These are phyloP conservation scores for Leptinotarsa juncta DNA, from an alignment of 2,888 invertebrate species.

Conservation along the genomic window DNA sequence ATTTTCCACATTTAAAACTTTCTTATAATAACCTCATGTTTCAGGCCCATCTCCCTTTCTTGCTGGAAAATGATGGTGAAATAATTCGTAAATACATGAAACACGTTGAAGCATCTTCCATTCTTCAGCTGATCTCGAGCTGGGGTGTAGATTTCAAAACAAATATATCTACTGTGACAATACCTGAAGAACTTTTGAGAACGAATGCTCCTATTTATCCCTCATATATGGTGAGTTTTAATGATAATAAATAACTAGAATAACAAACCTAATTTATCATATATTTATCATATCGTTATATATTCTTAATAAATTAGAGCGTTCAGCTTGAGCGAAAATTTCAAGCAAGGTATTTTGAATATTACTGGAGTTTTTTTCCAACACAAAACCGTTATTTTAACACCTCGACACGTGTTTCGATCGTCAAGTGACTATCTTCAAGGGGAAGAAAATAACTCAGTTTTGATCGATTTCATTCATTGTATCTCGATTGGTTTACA, in stretches of 20 bases:
- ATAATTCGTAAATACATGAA: conserved; percentile 47
- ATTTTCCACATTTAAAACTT: no score
- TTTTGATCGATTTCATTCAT: no score
- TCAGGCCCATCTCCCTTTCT: conserved; percentile 47
- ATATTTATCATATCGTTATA: not conserved
- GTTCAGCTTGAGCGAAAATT: no score
- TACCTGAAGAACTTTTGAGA: conserved; percentile 23
- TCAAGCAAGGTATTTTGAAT: no score
- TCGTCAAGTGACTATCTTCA: no score
- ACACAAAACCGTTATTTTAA: no score
- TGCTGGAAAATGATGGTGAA: conserved; percentile 47
- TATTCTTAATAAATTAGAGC: not conserved
- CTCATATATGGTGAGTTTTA: conserved; percentile 23
- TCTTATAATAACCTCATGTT: conserved; percentile 17
- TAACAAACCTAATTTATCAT: no score
- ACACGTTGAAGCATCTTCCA: conserved; percentile 40
- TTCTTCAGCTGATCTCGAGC: conserved; percentile 37
- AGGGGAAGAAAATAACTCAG: no score
- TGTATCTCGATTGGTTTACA: no score
- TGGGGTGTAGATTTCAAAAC: conserved; percentile 33
- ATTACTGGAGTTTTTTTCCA: no score
- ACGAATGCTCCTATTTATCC: not conserved
- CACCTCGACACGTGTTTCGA: no score
- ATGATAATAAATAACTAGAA: not conserved
- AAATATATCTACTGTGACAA: not conserved